Percentiles rank a stretch among this genome's conserved stretches.
Conservation (phyloP, 1,140 invertebrate genomes). For the Epicauta chinensis region DNA sequence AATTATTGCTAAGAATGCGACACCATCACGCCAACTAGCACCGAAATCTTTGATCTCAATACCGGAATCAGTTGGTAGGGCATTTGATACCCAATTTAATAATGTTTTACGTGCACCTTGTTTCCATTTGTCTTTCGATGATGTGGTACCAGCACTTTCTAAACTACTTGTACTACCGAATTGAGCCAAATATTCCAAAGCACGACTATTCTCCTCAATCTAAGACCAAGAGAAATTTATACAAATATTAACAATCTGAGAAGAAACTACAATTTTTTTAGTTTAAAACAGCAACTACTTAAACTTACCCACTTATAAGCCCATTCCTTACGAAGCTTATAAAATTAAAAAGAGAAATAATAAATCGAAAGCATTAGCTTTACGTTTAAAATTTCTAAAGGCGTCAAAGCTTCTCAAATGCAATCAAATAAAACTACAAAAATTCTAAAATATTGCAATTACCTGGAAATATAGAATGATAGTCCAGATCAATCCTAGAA, state of each 20-base stretch:
- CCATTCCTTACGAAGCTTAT: constrained; percentile 28
- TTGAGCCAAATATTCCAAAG: constrained; percentile 78
- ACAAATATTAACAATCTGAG: background rate
- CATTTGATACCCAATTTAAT: constrained; percentile 90
- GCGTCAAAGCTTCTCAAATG: background rate
- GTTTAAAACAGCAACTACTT: constrained; percentile 6
- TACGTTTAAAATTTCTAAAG: background rate
- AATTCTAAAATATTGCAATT: constrained; percentile 32
- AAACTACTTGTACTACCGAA: constrained; percentile 74
- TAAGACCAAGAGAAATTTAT: constrained; percentile 43
- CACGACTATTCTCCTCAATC: constrained; percentile 94
- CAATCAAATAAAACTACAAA: background rate
- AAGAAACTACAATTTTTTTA: constrained; percentile 3
- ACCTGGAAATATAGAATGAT: constrained; percentile 99
- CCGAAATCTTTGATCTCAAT: constrained; percentile 93
- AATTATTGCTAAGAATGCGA: constrained; percentile 93
- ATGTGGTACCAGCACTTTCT: constrained; percentile 63
- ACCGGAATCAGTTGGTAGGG: constrained; percentile 81
- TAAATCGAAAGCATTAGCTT: constrained; percentile 11
- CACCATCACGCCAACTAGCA: constrained; percentile 93
- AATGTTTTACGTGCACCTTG: constrained; percentile 87
- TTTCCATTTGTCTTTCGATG: constrained; percentile 72
- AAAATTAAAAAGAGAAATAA: constrained; percentile 11
- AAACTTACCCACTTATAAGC: constrained; percentile 20
- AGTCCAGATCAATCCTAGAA: constrained; percentile 97